Percentiles rank a stretch among this genome's conserved stretches.
These are phyloP conservation scores for Pycnomerus fuliginosus DNA, from an alignment of 2,888 invertebrate species.

Conservation along the genomic window DNA sequence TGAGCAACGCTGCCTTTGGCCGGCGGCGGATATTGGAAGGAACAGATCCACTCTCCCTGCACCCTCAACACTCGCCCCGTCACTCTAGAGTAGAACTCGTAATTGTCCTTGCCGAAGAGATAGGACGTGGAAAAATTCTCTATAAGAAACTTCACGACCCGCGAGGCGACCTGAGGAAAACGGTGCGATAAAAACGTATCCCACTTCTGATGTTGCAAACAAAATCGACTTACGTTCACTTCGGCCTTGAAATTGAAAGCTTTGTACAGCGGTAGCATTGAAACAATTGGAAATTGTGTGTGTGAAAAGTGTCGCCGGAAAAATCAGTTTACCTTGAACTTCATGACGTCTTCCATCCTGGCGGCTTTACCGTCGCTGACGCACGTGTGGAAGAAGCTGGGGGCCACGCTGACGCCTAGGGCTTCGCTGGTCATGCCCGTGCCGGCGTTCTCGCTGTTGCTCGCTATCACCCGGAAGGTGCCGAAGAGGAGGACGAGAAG, in stretches of 20 bases:
- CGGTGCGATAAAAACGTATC: not conserved
- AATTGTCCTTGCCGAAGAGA: conserved; percentile 91
- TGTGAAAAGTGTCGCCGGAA: not conserved
- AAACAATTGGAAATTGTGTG: conserved; percentile 20
- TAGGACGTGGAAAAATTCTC: conserved; percentile 96
- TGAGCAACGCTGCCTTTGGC: conserved; percentile 46
- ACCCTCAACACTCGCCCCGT: conserved; percentile 90
- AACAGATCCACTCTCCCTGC: conserved; percentile 94
- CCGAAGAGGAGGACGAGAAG: conserved; percentile 93
- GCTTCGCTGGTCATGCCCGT: conserved; percentile 96
- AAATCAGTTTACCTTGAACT: conserved; percentile 73
- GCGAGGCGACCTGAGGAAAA: conserved; percentile 76
- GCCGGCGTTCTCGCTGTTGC: conserved; percentile 84
- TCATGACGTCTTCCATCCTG: conserved; percentile 92
- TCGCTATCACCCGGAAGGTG: conserved; percentile 93
- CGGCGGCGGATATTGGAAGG: conserved; percentile 84
- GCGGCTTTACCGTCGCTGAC: conserved; percentile 93
- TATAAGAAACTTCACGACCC: conserved; percentile 95
- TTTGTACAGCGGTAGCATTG: conserved; percentile 51
- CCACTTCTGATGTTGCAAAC: not conserved
- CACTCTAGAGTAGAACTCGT: conserved; percentile 93
- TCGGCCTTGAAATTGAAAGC: conserved; percentile 63
- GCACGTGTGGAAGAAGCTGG: conserved; percentile 95
- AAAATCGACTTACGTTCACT: conserved; percentile 67
- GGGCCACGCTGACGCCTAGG: conserved; percentile 91